phyloP scores from a whole-genome alignment of 1,140 invertebrate species.

The Neodiprion virginianus region DNA sequence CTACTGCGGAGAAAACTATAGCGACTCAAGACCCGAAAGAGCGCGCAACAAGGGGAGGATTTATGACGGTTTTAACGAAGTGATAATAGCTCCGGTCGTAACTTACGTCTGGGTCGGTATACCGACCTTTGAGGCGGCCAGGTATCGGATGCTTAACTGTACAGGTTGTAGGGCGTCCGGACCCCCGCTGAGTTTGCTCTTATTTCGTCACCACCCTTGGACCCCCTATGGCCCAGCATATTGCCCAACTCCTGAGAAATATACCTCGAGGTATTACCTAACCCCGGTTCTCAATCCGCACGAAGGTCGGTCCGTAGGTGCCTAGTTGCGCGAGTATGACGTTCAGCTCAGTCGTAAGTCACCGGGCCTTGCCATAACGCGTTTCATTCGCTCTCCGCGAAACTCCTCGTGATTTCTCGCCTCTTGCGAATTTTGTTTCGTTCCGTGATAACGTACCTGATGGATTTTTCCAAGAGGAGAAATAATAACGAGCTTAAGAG shows the following conservation, averaged over 20 bases:
- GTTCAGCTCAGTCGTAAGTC: background rate
- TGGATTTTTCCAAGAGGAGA: no score
- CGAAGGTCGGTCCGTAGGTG: background rate
- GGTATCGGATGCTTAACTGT: conserved; percentile 33
- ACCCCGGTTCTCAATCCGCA: conserved; percentile 19
- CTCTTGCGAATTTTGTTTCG: no score
- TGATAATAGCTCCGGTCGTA: conserved; percentile 54
- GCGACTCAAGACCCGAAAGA: background rate
- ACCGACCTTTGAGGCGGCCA: conserved; percentile 24
- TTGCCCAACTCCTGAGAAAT: conserved; percentile 35
- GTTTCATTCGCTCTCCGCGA: no score
- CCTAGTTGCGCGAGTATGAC: background rate
- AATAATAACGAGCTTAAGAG: no score
- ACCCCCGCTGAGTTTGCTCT: conserved; percentile 43
- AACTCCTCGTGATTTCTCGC: no score
- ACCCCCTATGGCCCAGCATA: conserved; percentile 24
- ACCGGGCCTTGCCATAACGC: background rate
- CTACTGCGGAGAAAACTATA: background rate
- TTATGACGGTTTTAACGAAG: conserved; percentile 50
- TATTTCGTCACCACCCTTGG: conserved; percentile 37
- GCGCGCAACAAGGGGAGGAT: conserved; percentile 41
- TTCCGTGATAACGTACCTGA: no score
- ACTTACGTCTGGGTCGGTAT: conserved; percentile 40
- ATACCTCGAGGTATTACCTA: conserved; percentile 36
- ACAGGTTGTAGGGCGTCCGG: conserved; percentile 41